Base-by-base conservation (phyloP, 2,888 invertebrate species). In the Panzeria rudis region DNA sequence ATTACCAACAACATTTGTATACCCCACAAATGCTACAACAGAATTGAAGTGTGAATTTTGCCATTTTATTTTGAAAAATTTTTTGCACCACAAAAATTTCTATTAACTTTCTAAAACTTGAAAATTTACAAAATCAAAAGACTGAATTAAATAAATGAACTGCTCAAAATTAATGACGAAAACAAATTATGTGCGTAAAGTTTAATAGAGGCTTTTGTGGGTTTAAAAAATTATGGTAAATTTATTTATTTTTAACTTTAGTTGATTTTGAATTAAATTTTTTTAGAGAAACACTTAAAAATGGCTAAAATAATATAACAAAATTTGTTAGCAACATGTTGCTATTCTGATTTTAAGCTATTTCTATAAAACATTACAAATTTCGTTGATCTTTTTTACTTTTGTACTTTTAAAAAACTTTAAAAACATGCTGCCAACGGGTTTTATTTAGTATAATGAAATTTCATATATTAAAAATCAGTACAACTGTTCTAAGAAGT, bases 141-240 rank as follows among this genome's bases (percentile, higher is more conserved):
- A 82, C 81, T 76, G 81, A 82, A 76, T 59, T 23, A 4, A 61
- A 50, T 8, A 23, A 62, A 62, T 69, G 3, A 76, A 75, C 81
- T 82, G 81, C 81, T 82, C 81, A 82, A 75, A 54, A 69, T 69
- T 76, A 61, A 75, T 75, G 52, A 4, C 68, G 23, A 73, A 52
- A 7, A 41, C 7, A 69, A 52, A 61, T 20, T 50, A 61, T 41
- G 13, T n/a, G 61, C 54, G 17, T 47, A 4, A 17, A 32, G 23
- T 59, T 52, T 59, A 41, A 54, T 41, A 50, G 62, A 76, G 62
- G 20, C 44, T 47, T 59, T 59, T 29, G 11, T 20, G 8, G 35
- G 17, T 41, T 54, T 35, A 6, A 47, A 41, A 15, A 41, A 35
- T 35, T 35, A 8, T 8, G 8, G 20, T 2, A 50, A 50, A 20